These are phyloP conservation scores for Pterostichus niger DNA, from an alignment of 2,888 invertebrate species.

Conservation along the genomic window DNA sequence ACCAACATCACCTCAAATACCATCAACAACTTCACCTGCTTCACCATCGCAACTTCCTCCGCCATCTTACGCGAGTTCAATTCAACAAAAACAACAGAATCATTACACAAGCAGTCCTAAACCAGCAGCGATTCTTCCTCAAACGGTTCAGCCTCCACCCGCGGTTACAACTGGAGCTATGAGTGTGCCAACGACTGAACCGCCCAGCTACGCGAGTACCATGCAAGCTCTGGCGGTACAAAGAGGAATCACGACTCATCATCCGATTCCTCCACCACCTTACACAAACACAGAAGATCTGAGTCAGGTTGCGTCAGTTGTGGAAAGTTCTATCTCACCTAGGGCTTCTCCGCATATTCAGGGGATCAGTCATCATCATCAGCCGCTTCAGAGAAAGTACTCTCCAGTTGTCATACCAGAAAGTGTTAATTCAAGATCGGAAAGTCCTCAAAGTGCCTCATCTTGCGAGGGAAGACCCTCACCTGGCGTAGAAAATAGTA, in stretches of 20 bases:
- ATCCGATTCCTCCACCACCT: constrained; percentile 84
- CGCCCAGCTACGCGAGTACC: constrained; percentile 94
- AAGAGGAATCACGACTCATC: constrained; percentile 82
- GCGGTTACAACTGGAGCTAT: constrained; percentile 72
- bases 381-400: constrained; percentile 85
- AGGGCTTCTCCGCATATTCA: constrained; percentile 77
- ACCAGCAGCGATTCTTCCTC: constrained; percentile 77
- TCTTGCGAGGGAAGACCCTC: constrained; percentile 78
- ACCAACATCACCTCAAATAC: constrained; percentile 88
- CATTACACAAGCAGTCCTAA: constrained; percentile 75
- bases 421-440: constrained; percentile 79
- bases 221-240: constrained; percentile 90
- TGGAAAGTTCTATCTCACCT: constrained; percentile 77
- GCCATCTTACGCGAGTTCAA: constrained; percentile 90
- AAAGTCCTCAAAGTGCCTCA: constrained; percentile 78
- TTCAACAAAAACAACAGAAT: constrained; percentile 85
- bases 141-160: constrained; percentile 79
- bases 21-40: constrained; percentile 71
- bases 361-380: constrained; percentile 76
- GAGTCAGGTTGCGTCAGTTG: constrained; percentile 76
- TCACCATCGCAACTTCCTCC: constrained; percentile 82
- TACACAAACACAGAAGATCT: constrained; percentile 78
- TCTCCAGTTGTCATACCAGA: constrained; percentile 80
- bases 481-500: constrained; percentile 73
- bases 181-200: constrained; percentile 88